Conservation (phyloP, 1,140 invertebrate species). For the Bombyx mandarina region DNA sequence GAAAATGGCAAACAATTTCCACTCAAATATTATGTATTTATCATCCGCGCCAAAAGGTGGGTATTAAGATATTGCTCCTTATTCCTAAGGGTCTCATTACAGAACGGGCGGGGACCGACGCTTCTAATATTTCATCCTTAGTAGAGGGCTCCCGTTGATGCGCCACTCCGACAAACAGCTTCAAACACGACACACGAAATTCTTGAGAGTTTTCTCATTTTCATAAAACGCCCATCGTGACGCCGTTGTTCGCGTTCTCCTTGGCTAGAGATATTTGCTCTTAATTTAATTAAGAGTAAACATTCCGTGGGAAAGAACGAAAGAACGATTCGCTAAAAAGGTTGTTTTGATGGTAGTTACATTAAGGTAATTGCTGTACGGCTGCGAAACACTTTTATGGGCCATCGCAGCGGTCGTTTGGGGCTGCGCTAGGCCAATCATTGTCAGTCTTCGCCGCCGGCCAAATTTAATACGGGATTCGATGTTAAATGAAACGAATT, state of each 20-base stretch:
- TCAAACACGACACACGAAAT: slow-evolving; percentile 20
- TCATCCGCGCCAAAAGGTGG: slow-evolving; percentile 47
- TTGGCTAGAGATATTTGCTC: slow-evolving; percentile 25
- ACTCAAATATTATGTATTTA: slow-evolving; percentile 58
- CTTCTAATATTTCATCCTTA: slow-evolving; percentile 62
- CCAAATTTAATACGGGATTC: slow-evolving; percentile 46
- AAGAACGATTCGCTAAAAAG: slow-evolving; percentile 52
- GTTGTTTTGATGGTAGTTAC: slow-evolving; percentile 60
- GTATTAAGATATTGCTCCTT: slow-evolving; percentile 69
- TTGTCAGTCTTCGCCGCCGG: slow-evolving; percentile 47
- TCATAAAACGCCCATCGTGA: slow-evolving; percentile 22
- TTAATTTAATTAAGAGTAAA: slow-evolving; percentile 55
- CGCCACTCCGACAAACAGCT: slow-evolving; percentile 24
- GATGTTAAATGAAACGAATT: slow-evolving; percentile 52
- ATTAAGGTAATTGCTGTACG: slow-evolving; percentile 64
- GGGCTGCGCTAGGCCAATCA: slow-evolving; percentile 43
- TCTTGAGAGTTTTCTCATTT: slow-evolving; percentile 25
- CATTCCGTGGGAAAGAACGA: slow-evolving; percentile 40
- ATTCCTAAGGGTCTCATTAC: slow-evolving; percentile 65
- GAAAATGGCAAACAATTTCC: slow-evolving; percentile 67
- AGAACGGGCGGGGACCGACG: slow-evolving; percentile 38
- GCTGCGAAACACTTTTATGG: slow-evolving; percentile 58
- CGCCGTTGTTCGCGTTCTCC: slow-evolving; percentile 13
- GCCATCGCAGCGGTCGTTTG: slow-evolving; percentile 46
- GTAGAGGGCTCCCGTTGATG: slow-evolving; percentile 26